Evolutionary conservation across 2,797 vertebrate species (phyloP).

Genomic region (Lophura swinhoii): DNA sequence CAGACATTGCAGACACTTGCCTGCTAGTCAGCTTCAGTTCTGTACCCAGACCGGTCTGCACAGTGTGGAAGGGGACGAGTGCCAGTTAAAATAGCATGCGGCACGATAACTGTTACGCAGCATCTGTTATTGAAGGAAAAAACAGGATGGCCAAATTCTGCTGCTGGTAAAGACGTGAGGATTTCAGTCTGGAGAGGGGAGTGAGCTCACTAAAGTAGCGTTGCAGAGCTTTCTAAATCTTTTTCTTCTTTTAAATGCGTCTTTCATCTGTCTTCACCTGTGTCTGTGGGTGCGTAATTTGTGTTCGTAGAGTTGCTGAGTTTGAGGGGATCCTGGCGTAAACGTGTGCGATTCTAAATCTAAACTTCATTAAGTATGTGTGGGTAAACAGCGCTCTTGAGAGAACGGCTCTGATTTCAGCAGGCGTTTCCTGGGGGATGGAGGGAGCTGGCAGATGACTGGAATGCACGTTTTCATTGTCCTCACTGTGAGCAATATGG

Average conservation of each 20-base stretch:
- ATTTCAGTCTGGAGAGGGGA: background rate
- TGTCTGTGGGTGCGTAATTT: fast-evolving
- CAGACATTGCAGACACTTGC: background rate
- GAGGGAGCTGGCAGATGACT: background rate
- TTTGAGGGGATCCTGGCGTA: fast-evolving
- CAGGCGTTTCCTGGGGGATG: background rate
- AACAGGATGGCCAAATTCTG: background rate
- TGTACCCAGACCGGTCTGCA: background rate
- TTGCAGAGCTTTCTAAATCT: background rate
- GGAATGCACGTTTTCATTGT: background rate
- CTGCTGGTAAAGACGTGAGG: background rate
- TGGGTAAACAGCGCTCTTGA: background rate
- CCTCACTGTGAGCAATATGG: background rate
- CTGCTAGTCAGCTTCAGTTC: background rate
- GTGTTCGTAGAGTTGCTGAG: background rate
- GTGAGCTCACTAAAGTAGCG: background rate
- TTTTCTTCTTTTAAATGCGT: background rate
- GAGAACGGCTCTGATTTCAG: background rate
- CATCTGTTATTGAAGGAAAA: too few species aligned
- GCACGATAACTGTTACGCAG: background rate
- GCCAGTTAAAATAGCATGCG: background rate
- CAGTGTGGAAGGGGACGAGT: background rate
- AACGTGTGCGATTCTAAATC: fast-evolving
- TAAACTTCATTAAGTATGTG: fast-evolving
- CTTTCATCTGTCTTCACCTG: background rate